Evolutionary conservation across 2,888 invertebrate species (phyloP).

Genomic region (Pecten maximus): DNA sequence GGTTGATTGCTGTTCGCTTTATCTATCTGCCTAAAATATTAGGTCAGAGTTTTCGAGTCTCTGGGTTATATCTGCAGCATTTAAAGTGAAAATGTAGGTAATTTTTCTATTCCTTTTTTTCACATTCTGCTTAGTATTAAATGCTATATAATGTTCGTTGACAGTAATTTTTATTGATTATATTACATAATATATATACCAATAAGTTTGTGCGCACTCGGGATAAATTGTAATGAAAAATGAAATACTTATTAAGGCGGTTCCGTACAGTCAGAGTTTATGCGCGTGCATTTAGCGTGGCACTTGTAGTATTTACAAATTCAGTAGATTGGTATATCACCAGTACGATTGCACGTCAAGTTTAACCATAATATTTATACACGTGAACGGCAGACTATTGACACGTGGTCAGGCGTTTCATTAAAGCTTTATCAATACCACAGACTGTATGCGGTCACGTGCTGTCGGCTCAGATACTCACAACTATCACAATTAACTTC

Average conservation of each 20-base stretch:
- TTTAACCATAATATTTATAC: constrained; percentile 33
- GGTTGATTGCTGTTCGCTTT: neutral
- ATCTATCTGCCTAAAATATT: neutral
- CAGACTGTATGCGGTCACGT: neutral
- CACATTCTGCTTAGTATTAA: too few relatives aligned
- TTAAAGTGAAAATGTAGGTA: too few relatives aligned
- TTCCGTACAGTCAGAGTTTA: neutral
- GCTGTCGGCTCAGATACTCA: neutral
- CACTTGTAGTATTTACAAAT: constrained; percentile 11
- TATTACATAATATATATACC: too few relatives aligned
- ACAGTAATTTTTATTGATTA: too few relatives aligned
- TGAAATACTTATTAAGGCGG: too few relatives aligned
- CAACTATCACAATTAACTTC: too few relatives aligned
- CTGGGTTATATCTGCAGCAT: too few relatives aligned
- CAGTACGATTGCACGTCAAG: constrained; percentile 2
- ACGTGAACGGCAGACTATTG: constrained; percentile 11
- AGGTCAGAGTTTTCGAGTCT: too few relatives aligned
- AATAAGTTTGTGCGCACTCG: too few relatives aligned
- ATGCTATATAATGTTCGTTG: too few relatives aligned
- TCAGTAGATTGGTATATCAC: constrained; percentile 9
- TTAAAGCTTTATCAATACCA: neutral
- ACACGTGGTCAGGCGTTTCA: constrained; percentile 2
- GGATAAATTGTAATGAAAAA: too few relatives aligned
- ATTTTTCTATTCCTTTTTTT: too few relatives aligned
- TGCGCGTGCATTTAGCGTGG: neutral